Percentiles rank a stretch among this genome's conserved stretches.
These are phyloP conservation scores for Embiotoca jacksoni DNA, from an alignment of 2,113 vertebrate species.

Conservation along the genomic window DNA sequence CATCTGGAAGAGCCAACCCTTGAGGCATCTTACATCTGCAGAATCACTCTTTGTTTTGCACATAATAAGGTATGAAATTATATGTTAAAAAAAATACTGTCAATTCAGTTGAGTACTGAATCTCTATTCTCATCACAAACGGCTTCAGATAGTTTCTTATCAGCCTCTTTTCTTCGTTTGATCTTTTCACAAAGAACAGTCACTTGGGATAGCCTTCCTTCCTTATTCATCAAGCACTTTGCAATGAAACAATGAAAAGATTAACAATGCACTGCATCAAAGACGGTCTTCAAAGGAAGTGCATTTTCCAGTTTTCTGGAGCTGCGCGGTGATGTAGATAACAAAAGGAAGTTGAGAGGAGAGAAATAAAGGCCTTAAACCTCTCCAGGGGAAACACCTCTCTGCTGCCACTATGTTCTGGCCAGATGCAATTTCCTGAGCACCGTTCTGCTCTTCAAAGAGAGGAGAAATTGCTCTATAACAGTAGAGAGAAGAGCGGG, in stretches of 20 bases:
- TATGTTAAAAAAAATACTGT: conserved; percentile 9
- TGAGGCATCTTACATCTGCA: background rate
- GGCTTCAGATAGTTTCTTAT: conserved; percentile 45
- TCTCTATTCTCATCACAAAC: conserved; percentile 48
- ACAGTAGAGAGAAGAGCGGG: conserved; percentile 20
- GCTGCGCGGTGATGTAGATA: conserved; percentile 62
- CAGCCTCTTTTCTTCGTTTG: conserved; percentile 51
- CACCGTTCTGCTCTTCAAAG: conserved; percentile 56
- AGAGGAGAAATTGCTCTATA: conserved; percentile 60
- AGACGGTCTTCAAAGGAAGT: conserved; percentile 74
- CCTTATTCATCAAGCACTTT: conserved; percentile 69
- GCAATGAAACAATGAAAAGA: conserved; percentile 69
- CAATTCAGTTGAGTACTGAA: conserved; percentile 16
- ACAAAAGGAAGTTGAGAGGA: conserved; percentile 65
- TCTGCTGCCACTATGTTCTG: conserved; percentile 52
- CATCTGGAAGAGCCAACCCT: conserved; percentile 25
- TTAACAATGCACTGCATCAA: conserved; percentile 73
- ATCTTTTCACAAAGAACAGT: conserved; percentile 63
- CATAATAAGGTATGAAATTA: background rate
- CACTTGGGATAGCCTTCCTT: conserved; percentile 56
- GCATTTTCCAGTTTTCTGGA: conserved; percentile 58
- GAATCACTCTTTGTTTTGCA: conserved; percentile 28
- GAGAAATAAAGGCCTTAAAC: conserved; percentile 64
- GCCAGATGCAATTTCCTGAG: conserved; percentile 61
- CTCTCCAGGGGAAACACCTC: conserved; percentile 72